A percentile compares a stretch with the other conserved stretches of the same genome.
Conservation (phyloP, 2,797 vertebrate genomes). For the Moxostoma hubbsi region DNA sequence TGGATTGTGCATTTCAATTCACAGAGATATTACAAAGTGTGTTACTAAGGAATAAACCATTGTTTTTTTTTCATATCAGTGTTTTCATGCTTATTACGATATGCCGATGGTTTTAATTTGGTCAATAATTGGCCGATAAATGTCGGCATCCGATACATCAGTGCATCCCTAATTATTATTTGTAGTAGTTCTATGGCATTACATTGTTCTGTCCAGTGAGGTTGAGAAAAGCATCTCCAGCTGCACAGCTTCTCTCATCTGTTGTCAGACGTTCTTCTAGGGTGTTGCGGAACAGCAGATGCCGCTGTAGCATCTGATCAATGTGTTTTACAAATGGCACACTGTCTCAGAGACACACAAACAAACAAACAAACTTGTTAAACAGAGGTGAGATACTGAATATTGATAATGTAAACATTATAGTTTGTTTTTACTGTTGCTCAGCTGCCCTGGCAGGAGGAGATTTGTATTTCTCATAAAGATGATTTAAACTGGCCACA, state of each 20-base stretch:
- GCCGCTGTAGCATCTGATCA: constrained; percentile 78
- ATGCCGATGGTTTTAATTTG: no score
- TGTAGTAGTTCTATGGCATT: constrained; percentile 6
- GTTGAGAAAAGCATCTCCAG: constrained; percentile 78
- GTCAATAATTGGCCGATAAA: neutral
- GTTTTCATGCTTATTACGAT: no score
- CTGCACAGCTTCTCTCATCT: constrained; percentile 74
- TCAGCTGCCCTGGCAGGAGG: constrained; percentile 59
- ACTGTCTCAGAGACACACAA: constrained; percentile 60
- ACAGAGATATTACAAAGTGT: no score
- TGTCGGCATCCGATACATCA: neutral
- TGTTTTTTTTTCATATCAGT: no score
- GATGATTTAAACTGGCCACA: constrained; percentile 73
- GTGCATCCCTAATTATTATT: neutral
- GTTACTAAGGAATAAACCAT: no score
- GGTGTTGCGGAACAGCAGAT: constrained; percentile 78
- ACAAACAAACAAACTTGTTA: constrained; percentile 3
- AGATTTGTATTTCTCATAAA: constrained; percentile 72
- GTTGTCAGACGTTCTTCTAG: constrained; percentile 75
- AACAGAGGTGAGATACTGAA: neutral
- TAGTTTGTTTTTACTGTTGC: constrained; percentile 65
- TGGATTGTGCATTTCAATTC: no score
- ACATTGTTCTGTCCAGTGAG: constrained; percentile 80
- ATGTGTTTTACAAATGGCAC: constrained; percentile 69
- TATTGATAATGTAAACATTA: neutral